Base-by-base conservation (phyloP, 1,140 invertebrate genomes). In the Aporrectodea caliginosa region DNA sequence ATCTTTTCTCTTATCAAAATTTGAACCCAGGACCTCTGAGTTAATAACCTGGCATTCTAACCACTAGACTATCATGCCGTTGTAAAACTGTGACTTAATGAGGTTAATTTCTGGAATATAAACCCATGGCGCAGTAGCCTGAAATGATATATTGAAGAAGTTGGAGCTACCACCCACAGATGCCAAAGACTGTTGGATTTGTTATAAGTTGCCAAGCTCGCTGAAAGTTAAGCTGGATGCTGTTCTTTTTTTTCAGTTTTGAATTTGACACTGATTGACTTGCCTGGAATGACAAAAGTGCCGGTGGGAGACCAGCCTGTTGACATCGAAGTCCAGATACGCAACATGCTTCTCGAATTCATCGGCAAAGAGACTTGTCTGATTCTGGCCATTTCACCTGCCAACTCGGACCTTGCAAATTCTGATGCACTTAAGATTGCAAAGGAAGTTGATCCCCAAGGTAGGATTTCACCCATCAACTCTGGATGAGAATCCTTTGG, bases 191-290 rank as follows among this genome's bases (percentile, higher is more conserved):
- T n/a, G n/a, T n/a, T n/a, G n/a, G n/a, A n/a, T n/a, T n/a, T n/a
- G n/a, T n/a, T n/a, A n/a, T n/a, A n/a, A n/a, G n/a, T n/a, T n/a
- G n/a, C n/a, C n/a, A n/a, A n/a, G n/a, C n/a, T n/a, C n/a, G n/a
- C n/a, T n/a, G n/a, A n/a, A n/a, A n/a, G n/a, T n/a, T n/a, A n/a
- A n/a, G n/a, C n/a, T n/a, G n/a, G n/a, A n/a, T n/a, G n/a, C n/a
- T n/a, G n/a, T n/a, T n/a, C n/a, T n/a, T n/a, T n/a, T n/a, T 85
- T 89, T n/a, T 79, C 99, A 91, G 95, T 95, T 96, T 81, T 89
- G 32, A 89, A 89, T 83, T 82, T 89, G 80, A 89, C 88, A 2
- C 76, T 84, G 82, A 88, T 89, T 83, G 88, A 89, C 82, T 82
- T 89, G 76, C 88, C 88, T 6, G 88, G 88, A 33, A 88, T 89